These are phyloP conservation scores for Cremastinae sp. DNA, from an alignment of 2,888 invertebrate species.

Conservation along the genomic window DNA sequence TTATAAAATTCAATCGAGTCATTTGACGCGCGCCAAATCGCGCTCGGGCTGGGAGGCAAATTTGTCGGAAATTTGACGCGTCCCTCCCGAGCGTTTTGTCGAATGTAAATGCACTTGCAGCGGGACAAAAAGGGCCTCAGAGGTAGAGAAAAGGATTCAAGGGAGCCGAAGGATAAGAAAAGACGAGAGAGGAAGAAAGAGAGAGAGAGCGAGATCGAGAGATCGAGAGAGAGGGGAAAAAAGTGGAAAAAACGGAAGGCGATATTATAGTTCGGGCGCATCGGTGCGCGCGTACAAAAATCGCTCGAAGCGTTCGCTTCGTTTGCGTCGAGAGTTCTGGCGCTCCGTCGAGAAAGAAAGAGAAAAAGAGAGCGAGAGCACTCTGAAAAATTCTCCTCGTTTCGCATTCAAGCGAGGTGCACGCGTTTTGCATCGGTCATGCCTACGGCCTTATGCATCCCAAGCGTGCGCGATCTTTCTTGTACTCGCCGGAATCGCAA, in stretches of 20 bases:
- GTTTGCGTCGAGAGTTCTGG: too few species aligned
- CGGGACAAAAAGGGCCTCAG: slow-evolving; percentile 5
- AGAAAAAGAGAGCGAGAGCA: slow-evolving; percentile 33
- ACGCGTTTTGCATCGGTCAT: slow-evolving; percentile 54
- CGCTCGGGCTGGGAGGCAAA: too few species aligned
- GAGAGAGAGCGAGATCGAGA: slow-evolving; percentile 11
- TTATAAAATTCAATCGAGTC: too few species aligned
- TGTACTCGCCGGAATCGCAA: slow-evolving; percentile 30
- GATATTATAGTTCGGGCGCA: slow-evolving; percentile 34
- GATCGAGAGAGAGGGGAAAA: slow-evolving; percentile 31
- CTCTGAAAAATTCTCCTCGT: slow-evolving; percentile 41
- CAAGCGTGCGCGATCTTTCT: slow-evolving; percentile 31
- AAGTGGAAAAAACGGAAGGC: slow-evolving; percentile 40
- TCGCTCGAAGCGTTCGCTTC: slow-evolving; percentile 36
- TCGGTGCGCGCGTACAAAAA: slow-evolving; percentile 12
- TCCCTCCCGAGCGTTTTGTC: slow-evolving; percentile 11
- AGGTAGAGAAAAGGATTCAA: neutral
- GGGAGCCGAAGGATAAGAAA: neutral
- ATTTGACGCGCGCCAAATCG: too few species aligned
- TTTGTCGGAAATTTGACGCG: slow-evolving; percentile 16
- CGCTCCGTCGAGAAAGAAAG: neutral
- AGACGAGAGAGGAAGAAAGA: neutral
- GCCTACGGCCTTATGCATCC: slow-evolving; percentile 47
- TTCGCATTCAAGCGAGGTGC: slow-evolving; percentile 39
- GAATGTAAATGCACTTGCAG: slow-evolving; percentile 38